A percentile compares a stretch with the other conserved stretches of the same genome.
These are phyloP conservation scores for Acrobasis suavella DNA, from an alignment of 2,888 invertebrate genomes.

Conservation along the genomic window DNA sequence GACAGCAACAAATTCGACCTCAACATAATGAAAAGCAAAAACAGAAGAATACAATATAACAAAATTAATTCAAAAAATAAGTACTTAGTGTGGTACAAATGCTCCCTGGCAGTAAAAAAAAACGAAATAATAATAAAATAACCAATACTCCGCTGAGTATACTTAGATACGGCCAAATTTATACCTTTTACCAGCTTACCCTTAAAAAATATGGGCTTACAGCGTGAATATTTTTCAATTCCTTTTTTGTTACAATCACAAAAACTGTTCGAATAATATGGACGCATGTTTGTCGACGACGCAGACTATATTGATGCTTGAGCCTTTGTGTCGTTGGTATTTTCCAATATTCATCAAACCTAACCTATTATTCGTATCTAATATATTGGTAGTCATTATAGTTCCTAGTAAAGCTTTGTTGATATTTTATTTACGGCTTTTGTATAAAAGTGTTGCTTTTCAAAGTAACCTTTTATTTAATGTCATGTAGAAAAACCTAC, in stretches of 20 bases:
- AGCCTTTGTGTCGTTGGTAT: neutral
- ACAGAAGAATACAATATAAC: no score
- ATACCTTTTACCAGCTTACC: constrained; percentile 37
- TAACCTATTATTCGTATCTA: neutral
- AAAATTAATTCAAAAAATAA: no score
- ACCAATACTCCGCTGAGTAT: neutral
- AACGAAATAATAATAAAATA: no score
- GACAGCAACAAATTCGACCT: no score
- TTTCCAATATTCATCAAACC: neutral
- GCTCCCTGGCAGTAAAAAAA: no score
- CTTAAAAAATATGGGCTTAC: constrained; percentile 28
- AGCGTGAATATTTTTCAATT: constrained; percentile 20
- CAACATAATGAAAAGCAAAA: no score
- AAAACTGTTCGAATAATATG: neutral
- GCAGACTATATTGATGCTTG: neutral
- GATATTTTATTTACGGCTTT: no score
- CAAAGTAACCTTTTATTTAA: no score
- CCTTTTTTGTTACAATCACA: constrained; percentile 1
- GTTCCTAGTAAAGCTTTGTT: no score
- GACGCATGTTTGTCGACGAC: neutral
- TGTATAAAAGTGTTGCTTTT: no score
- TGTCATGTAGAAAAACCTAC: no score
- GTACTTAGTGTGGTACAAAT: no score
- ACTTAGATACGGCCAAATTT: constrained; percentile 45
- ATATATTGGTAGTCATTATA: neutral